Evolutionary conservation across 1,140 invertebrate species (phyloP).

Genomic region (Stegodyphus dumicola): DNA sequence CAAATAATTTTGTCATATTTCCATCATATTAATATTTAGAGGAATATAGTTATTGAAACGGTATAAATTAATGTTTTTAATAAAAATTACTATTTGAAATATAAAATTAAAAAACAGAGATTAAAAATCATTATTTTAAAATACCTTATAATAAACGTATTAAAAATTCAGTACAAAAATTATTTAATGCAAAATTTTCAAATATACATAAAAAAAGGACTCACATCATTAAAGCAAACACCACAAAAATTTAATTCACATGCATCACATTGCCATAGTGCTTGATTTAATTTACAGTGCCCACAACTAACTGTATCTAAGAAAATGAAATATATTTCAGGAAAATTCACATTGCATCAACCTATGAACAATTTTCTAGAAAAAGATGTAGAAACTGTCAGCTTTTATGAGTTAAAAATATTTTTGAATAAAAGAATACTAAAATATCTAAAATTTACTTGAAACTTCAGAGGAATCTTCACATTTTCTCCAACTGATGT

Average conservation of each 20-base stretch:
- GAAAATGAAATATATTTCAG: not conserved
- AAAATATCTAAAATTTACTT: too few species aligned
- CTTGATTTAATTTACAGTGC: slow-evolving; percentile 27
- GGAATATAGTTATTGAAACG: not conserved
- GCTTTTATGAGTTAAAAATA: too few species aligned
- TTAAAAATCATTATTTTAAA: slow-evolving; percentile 12
- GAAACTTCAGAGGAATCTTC: too few species aligned
- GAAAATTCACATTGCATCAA: too few species aligned
- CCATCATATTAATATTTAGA: not conserved
- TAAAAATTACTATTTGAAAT: not conserved
- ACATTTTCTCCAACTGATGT: too few species aligned
- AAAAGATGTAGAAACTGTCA: too few species aligned
- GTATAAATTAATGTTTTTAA: not conserved
- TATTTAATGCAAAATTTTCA: not conserved
- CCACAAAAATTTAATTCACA: slow-evolving; percentile 46
- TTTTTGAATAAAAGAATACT: too few species aligned
- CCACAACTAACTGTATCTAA: slow-evolving; percentile 12
- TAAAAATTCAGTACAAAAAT: not conserved
- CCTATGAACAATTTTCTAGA: too few species aligned
- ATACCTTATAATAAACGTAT: not conserved
- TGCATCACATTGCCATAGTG: slow-evolving; percentile 42
- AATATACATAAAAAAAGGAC: not conserved
- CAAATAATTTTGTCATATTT: not conserved
- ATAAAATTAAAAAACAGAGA: not conserved
- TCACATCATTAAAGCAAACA: slow-evolving; percentile 46